These are phyloP conservation scores for Balaenoptera acutorostrata DNA, from an alignment of 2,113 vertebrate species.

Conservation along the genomic window DNA sequence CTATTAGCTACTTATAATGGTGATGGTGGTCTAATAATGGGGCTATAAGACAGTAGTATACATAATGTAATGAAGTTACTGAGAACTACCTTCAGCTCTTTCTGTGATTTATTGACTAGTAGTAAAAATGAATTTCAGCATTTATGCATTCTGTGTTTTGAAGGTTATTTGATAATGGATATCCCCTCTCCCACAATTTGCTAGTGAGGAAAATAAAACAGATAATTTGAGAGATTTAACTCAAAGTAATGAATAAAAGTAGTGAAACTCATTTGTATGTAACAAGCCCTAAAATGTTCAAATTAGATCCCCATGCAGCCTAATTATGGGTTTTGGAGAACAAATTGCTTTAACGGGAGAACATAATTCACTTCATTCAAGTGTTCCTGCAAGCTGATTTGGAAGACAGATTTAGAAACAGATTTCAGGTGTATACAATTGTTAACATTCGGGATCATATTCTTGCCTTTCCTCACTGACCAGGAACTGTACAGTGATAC, in stretches of 20 bases:
- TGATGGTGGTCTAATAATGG: neutral
- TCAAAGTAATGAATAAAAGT: neutral
- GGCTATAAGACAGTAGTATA: neutral
- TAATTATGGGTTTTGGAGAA: neutral
- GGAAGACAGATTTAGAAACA: neutral
- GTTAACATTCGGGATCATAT: neutral
- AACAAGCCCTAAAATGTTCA: neutral
- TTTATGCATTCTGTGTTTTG: neutral
- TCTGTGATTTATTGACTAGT: neutral
- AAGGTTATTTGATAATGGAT: neutral
- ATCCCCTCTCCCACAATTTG: neutral
- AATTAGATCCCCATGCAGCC: neutral
- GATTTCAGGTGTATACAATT: neutral
- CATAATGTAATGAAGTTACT: neutral
- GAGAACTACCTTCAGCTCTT: neutral
- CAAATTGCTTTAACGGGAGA: neutral
- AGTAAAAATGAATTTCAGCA: neutral
- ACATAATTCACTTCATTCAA: neutral
- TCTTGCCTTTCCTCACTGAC: constrained; percentile 5
- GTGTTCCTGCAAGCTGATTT: neutral
- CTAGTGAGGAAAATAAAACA: neutral
- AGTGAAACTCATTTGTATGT: neutral
- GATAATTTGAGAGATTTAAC: neutral
- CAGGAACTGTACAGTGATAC: neutral
- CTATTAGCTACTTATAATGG: neutral